These are phyloP conservation scores for Pocota personata DNA, from an alignment of 2,888 invertebrate genomes.

Conservation along the genomic window DNA sequence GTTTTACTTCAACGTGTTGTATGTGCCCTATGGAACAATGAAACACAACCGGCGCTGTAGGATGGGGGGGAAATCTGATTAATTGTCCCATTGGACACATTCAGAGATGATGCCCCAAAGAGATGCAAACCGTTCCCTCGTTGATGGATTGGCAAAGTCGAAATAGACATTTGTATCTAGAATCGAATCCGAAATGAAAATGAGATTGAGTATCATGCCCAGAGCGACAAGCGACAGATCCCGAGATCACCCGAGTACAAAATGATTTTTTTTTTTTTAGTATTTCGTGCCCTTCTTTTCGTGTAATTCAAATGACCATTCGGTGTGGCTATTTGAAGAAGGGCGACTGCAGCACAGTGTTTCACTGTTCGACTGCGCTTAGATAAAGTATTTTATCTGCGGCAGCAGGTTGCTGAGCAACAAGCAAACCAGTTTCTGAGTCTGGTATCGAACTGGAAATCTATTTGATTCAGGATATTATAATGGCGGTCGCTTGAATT, in stretches of 20 bases:
- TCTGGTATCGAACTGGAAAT: slow-evolving; percentile 52
- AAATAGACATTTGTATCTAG: slow-evolving; percentile 75
- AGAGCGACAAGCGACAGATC: slow-evolving; percentile 65
- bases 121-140: slow-evolving; percentile 65
- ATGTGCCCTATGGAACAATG: slow-evolving; percentile 61
- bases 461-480: slow-evolving; percentile 28
- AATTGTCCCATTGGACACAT: slow-evolving; percentile 69
- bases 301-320: slow-evolving; percentile 37
- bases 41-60: slow-evolving; percentile 41
- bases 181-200: slow-evolving; percentile 72
- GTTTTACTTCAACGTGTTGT: background rate
- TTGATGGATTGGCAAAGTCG: slow-evolving; percentile 74
- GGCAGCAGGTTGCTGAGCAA: slow-evolving; percentile 64
- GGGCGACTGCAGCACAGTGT: slow-evolving; percentile 32
- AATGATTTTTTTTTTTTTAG: slow-evolving; percentile 4
- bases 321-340: slow-evolving; percentile 22
- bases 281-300: slow-evolving; percentile 33
- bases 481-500: slow-evolving; percentile 58
- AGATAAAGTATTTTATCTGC: slow-evolving; percentile 68
- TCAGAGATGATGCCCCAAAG: slow-evolving; percentile 71
- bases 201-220: slow-evolving; percentile 68
- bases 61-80: slow-evolving; percentile 44
- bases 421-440: slow-evolving; percentile 59
- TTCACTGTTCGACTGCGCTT: slow-evolving; percentile 37
- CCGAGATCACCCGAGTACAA: slow-evolving; percentile 33